phyloP scores from a whole-genome alignment of 2,797 vertebrate genomes.

The Falco novaeseelandiae region DNA sequence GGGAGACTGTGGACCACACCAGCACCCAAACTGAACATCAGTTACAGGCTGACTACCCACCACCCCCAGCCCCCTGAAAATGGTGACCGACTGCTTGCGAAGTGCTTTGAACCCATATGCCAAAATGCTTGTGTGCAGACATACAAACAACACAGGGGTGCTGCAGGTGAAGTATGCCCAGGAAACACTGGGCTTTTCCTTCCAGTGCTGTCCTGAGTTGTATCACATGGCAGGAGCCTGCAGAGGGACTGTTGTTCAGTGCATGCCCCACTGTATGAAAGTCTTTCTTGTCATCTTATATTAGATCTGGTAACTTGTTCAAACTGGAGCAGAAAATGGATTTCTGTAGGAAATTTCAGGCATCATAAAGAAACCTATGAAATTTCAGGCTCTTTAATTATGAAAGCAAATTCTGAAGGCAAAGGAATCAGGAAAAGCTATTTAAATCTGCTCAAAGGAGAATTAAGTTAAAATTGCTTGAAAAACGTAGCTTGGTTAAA shows the following conservation, averaged over 20 bases:
- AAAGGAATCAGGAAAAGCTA: background rate
- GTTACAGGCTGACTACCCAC: background rate
- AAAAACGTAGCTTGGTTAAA: background rate
- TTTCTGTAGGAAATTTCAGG: slow-evolving; percentile 5
- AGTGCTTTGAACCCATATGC: background rate
- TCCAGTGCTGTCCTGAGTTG: background rate
- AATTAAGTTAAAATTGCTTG: background rate
- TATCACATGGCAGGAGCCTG: fast-evolving
- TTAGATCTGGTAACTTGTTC: background rate
- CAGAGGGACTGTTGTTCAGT: background rate
- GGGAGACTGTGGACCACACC: background rate
- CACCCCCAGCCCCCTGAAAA: background rate
- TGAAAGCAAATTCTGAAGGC: background rate
- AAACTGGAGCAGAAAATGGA: background rate
- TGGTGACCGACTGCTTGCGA: background rate
- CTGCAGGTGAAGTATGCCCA: background rate
- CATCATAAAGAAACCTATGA: background rate
- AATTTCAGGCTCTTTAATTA: background rate
- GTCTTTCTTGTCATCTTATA: background rate
- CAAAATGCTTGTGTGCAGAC: background rate
- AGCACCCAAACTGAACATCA: background rate
- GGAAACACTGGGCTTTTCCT: background rate
- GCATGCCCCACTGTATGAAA: background rate
- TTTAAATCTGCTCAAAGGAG: background rate
- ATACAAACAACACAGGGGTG: background rate